A percentile compares a stretch with the other conserved stretches of the same genome.
Evolutionary conservation across 2,888 invertebrate genomes (phyloP).

Genomic region (Nematopogon swammerdamellus): DNA sequence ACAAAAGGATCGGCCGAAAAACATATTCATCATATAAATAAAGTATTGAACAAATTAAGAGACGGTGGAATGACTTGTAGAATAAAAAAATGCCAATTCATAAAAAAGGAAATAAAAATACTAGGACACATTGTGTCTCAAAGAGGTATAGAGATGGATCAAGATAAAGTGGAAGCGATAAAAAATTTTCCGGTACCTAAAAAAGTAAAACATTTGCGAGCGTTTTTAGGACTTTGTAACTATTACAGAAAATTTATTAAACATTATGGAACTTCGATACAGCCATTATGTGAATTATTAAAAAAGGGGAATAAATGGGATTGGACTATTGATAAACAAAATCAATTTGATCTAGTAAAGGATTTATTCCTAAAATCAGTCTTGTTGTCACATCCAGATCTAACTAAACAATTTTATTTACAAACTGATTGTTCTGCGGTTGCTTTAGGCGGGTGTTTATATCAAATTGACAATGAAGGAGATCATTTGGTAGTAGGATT

Average conservation of each 20-base stretch:
- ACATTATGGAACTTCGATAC: conserved; percentile 7
- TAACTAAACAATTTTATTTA: conserved; percentile 9
- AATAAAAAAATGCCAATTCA: conserved; percentile 5
- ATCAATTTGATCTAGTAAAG: conserved; percentile 12
- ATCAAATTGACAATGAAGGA: conserved; percentile 9
- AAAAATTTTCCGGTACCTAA: conserved; percentile 12
- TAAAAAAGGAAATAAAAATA: neutral
- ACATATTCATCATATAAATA: conserved; percentile 1
- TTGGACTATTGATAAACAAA: conserved; percentile 9
- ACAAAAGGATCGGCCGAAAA: conserved; percentile 4
- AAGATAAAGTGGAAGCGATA: conserved; percentile 9
- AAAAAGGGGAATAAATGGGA: conserved; percentile 10
- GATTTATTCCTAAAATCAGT: conserved; percentile 8
- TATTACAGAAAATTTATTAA: conserved; percentile 15
- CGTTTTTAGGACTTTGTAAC: conserved; percentile 15
- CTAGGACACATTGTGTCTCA: conserved; percentile 6
- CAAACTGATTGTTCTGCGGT: conserved; percentile 11
- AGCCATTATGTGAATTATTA: conserved; percentile 13
- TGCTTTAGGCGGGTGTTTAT: conserved; percentile 11
- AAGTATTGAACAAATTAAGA: neutral
- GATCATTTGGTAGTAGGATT: conserved; percentile 11
- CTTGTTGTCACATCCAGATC: conserved; percentile 9
- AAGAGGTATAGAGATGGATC: conserved; percentile 10
- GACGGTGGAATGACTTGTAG: conserved; percentile 9
- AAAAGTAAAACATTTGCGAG: conserved; percentile 13